A percentile compares a stretch with the other conserved stretches of the same genome.
These are phyloP conservation scores for Agelastica alni DNA, from an alignment of 2,888 invertebrate species.

Conservation along the genomic window DNA sequence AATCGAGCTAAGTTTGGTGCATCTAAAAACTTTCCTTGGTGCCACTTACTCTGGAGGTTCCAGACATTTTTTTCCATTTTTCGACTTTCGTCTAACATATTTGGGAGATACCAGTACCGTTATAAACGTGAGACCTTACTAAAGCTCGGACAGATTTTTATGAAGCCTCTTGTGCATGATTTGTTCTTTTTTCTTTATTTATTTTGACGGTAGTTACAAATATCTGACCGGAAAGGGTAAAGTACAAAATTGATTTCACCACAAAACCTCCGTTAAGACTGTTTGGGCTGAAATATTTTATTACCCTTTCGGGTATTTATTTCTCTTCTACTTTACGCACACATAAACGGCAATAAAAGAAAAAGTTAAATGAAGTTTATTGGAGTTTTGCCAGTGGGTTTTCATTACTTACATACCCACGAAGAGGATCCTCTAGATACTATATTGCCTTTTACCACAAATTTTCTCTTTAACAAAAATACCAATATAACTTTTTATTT, in stretches of 20 bases:
- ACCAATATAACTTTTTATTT: too few species aligned
- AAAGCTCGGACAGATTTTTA: too few species aligned
- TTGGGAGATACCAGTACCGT: too few species aligned
- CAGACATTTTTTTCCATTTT: too few species aligned
- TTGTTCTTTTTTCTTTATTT: too few species aligned
- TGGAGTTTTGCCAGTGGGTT: constrained; percentile 15
- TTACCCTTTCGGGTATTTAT: constrained; percentile 15
- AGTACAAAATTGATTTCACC: neutral
- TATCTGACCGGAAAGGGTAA: neutral
- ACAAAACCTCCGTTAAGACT: neutral
- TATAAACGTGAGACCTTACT: too few species aligned
- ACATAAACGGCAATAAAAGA: constrained; percentile 19
- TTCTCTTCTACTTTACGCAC: constrained; percentile 17
- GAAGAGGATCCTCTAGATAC: neutral
- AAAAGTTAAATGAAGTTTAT: constrained; percentile 19
- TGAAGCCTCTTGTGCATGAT: too few species aligned
- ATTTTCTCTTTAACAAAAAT: too few species aligned
- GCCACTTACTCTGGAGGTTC: too few species aligned
- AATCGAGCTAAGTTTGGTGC: too few species aligned
- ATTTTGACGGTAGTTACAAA: neutral
- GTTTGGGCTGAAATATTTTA: constrained; percentile 12
- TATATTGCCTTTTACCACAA: neutral
- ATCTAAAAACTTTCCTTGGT: too few species aligned
- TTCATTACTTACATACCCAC: constrained; percentile 14
- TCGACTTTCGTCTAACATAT: too few species aligned